Base-by-base conservation (phyloP, 2,888 invertebrate genomes). In the Trichogramma dendrolimi region DNA sequence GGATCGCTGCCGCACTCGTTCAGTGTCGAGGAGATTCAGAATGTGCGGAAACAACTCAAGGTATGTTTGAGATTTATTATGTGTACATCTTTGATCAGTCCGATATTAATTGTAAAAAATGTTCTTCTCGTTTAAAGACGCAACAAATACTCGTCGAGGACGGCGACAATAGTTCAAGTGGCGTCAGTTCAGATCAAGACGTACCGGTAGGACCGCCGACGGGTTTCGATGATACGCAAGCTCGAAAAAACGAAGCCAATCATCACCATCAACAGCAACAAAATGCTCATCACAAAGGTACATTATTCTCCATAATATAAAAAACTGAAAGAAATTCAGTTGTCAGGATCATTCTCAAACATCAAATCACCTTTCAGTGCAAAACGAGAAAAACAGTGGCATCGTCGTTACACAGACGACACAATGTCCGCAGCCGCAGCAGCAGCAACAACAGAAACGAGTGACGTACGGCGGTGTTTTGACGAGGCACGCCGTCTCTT, bases 21-120 rank as follows among this genome's bases (percentile, higher is more conserved):
- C 80, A 91, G 91, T 58, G 92, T 92, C 62, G 92, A 93, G 78
- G 93, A 93, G 80, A 92, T 93, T 60, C 92, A 92, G 77, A 92
- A 91, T 79, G 91, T 92, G 67, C 84, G 92, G 68, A 90, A 90
- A 41, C 87, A 91, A 72, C 82, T 94, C 63, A 92, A 92, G 77
- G 71, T 69, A 44, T 3, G 27, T 27, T 27, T 27, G 2, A 27
- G 61, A 27, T 11, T 55, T 50, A 44, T 52, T 8, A 44, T n/a
- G 6, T 14, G 2, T 2, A 14, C 14, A 1, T 46, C 39, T 27
- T 39, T 11, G 27, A 6, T 7, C 11, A 38, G 38, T 47, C 14
- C 14, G 8, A 43, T 53, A 53, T 53, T 11, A 50, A 43, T 47
- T 39, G 11, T 11, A 7, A 6, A 54, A 27, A 10, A 6, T 6